Evolutionary conservation across 2,888 invertebrate genomes (phyloP), one percentile per base, ranked within the genome.

Genomic region (Drosophila picticornis): DNA sequence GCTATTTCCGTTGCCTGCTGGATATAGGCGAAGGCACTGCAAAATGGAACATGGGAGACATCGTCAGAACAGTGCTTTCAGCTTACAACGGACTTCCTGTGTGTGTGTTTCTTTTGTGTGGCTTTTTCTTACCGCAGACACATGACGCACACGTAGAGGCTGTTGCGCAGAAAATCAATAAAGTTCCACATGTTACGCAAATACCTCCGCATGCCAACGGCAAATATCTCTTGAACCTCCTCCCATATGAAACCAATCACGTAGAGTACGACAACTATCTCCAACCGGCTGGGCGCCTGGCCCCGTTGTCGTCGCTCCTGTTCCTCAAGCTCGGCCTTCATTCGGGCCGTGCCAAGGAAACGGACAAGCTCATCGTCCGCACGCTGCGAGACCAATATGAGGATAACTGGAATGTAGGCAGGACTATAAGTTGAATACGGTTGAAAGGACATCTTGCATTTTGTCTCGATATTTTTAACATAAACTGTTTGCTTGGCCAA

Each of bases 161-260:
- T 95, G 93, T 99, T 99, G 51, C 98, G 95, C 7, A 97, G 96
- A 92, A 98, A 98, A 94, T 99, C 99, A 61, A 99, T 97, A 91
- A 98, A 97, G 93, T 99, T 99, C 99, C 99, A 99, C 95, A 99
- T 96, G 92, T 99, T 98, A 36, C 97, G 95, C 34, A 98, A 94
- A 91, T 99, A 99, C 0, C 96, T 96, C 46, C 95, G 95, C 57
- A 98, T 95, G n/a, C 99, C 99, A 91, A 97, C 96, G 29, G 96
- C 95, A 94, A 96, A 98, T 75, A 98, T 96, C 92, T 98, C 98
- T 92, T 97, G 97, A 4, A 97, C 96, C 94, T 99, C 99, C 91
- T 98, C 97, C 96, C 97, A 97, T 84, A 99, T 96, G 91, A 98
- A 97, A 34, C 97, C 98, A 59, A 97, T 91, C 7, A 99, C 97